Conservation (phyloP, 2,113 vertebrate genomes). For the Mustelus asterias region DNA sequence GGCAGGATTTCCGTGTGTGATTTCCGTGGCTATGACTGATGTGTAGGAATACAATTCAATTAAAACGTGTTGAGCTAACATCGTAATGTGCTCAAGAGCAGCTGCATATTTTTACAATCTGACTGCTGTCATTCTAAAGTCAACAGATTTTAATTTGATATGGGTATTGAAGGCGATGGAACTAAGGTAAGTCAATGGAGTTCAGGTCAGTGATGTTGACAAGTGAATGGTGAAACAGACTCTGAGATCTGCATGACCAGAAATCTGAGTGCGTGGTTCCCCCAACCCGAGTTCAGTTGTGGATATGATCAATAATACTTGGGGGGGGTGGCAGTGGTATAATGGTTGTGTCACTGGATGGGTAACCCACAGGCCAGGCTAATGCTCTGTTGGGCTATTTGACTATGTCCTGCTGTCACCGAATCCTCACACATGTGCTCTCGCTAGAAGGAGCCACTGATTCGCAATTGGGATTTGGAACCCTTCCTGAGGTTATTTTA, state of each 20-base stretch:
- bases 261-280: not conserved
- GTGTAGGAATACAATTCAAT: not conserved
- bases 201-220: not conserved
- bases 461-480: not conserved
- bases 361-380: too few species aligned
- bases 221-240: not conserved
- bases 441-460: not conserved
- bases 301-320: not conserved
- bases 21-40: not conserved
- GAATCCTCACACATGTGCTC: not conserved
- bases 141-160: not conserved
- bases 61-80: not conserved
- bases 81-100: not conserved
- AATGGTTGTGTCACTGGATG: too few species aligned
- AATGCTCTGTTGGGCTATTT: too few species aligned
- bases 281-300: not conserved
- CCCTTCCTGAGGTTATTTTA: not conserved
- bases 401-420: not conserved
- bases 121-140: not conserved
- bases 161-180: not conserved
- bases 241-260: not conserved
- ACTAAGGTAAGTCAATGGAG: not conserved
- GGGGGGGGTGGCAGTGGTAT: too few species aligned
- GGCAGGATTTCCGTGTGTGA: slow-evolving; percentile 2
- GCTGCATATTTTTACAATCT: not conserved